Base-by-base conservation (phyloP, 2,888 invertebrate species). In the Phrixothrix hirtus region DNA sequence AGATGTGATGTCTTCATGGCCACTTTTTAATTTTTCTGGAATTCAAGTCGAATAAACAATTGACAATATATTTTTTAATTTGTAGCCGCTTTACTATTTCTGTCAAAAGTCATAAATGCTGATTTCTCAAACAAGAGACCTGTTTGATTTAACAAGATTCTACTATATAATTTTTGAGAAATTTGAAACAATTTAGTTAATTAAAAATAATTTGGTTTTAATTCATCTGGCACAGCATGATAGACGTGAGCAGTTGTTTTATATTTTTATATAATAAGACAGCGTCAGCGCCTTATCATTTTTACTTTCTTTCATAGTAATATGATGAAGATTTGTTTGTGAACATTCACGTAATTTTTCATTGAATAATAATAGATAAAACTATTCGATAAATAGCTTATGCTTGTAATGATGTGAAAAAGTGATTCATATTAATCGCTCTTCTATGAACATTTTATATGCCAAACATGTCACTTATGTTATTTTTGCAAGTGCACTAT, bases 401-500 rank as follows among this genome's bases (percentile, higher is more conserved):
- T 62, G 68, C 68, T 68, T 68, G 65, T 62, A 62, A 64, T 64
- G 62, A 59, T 60, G 62, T 62, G 65, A 59, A 63, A 58, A 61
- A 60, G 57, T 56, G 56, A 57, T 54, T 41, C 49, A 52, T 63
- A 61, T 55, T 55, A 60, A 58, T 58, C 49, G 57, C 55, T 57
- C 55, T 53, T 43, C 49, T 47, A 57, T 43, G 55, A 58, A 59
- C 56, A 61, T 66, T 66, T 66, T 65, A 62, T 63, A 62, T 63
- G 62, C 60, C 62, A 63, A 61, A 58, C 45, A 57, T 57, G 21
- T 64, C 64, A 66, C 63, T 48, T 48, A 50, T 60, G 55, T 62
- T 54, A 61, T 56, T 55, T 36, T 44, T 29, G 49, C 29, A 43
- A 46, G 48, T 45, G 41, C 50, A 45, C 46, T 45, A 38, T 56